Conservation (phyloP, 2,888 invertebrate genomes). For the Blera fallax region DNA sequence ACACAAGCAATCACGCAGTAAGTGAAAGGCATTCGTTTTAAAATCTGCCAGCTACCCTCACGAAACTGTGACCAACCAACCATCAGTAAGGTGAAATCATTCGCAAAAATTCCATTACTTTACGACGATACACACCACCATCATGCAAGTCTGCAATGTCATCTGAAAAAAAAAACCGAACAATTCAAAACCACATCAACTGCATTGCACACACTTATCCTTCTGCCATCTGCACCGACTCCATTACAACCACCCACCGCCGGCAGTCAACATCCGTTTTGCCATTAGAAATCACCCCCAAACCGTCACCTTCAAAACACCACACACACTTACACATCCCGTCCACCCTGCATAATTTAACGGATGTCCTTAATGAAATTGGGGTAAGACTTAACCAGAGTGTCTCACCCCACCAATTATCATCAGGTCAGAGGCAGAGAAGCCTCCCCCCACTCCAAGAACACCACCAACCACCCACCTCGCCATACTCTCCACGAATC, state of each 20-base stretch:
- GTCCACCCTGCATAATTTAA: slow-evolving; percentile 79
- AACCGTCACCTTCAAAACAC: slow-evolving; percentile 21
- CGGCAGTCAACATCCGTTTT: slow-evolving; percentile 54
- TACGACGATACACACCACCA: slow-evolving; percentile 50
- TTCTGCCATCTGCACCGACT: slow-evolving; percentile 66
- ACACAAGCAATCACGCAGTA: neutral
- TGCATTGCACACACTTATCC: slow-evolving; percentile 72
- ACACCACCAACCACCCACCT: neutral
- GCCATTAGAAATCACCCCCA: slow-evolving; percentile 67
- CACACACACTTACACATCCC: no score
- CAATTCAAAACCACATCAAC: slow-evolving; percentile 71
- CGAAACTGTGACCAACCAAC: slow-evolving; percentile 46
- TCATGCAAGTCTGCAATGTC: slow-evolving; percentile 67
- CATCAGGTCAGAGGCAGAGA: slow-evolving; percentile 59
- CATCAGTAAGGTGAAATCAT: slow-evolving; percentile 64
- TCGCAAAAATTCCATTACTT: slow-evolving; percentile 72
- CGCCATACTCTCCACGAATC: slow-evolving; percentile 32
- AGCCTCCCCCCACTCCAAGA: slow-evolving; percentile 1
- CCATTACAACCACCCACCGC: slow-evolving; percentile 41
- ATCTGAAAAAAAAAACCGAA: slow-evolving; percentile 63
- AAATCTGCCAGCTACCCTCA: slow-evolving; percentile 14
- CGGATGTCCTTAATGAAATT: slow-evolving; percentile 80
- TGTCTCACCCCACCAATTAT: slow-evolving; percentile 69
- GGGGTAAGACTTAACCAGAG: slow-evolving; percentile 74
- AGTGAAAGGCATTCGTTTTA: neutral